Base-by-base conservation (phyloP, 2,888 invertebrate species). In the Germaria angustata region DNA sequence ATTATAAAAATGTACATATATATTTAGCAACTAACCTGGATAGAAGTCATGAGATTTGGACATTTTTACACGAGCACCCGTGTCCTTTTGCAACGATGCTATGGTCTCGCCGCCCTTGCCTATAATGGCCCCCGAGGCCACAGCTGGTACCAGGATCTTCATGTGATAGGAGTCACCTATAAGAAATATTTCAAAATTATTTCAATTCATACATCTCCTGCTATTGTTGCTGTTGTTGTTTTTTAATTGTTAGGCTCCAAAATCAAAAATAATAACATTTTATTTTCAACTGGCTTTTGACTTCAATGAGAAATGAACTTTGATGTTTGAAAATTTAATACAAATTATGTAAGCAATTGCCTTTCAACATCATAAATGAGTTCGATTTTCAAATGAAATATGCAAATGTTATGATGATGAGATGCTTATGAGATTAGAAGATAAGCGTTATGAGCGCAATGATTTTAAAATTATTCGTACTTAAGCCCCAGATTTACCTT, bases 61-160 rank as follows among this genome's bases (percentile, higher is more conserved):
- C 99, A 99, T 99, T 93, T 99, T 99, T 87, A 99, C 97, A 88
- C 98, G 94, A 87, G 99, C 98, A 87, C 98, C 98, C 69, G 98
- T 96, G 92, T 99, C 99, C 92, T 98, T 98, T 92, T 99, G 99
- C 89, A 99, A 93, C 91, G 98, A 97, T 88, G 98, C 98, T 92
- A 99, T 99, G 79, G 99, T 98, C 92, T 99, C 99, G 86, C 99
- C 99, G 55, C 99, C 99, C 92, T 99, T 99, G 89, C 99, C 99
- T 92, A 99, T 99, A 91, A 99, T 98, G 92, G 99, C 99, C 86
- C 99, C 99, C 76, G 99, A 98, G 87, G 99, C 99, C 92, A 97
- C 96, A 85, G 97, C 97, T 84, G 98, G 98, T 91, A 99, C 97
- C 93, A 99, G 93, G 89, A 98, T 96, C 93, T 99, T 99, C 93